These are phyloP conservation scores for Rhinoraja longicauda DNA, from an alignment of 2,797 vertebrate genomes.

Conservation along the genomic window DNA sequence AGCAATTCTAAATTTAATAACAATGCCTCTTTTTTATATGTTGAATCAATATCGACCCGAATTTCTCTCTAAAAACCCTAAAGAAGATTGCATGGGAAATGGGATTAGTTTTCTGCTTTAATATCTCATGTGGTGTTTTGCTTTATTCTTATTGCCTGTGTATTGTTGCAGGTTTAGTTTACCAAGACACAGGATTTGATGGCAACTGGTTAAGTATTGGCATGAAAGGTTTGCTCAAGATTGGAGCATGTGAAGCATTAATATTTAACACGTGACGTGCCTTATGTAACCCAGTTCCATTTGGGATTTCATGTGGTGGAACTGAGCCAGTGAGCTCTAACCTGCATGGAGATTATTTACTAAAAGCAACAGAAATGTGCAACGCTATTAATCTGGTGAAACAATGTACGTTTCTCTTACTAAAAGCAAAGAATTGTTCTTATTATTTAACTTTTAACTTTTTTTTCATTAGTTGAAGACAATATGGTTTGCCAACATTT, in stretches of 20 bases:
- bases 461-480: neutral
- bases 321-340: neutral
- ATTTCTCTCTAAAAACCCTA: neutral
- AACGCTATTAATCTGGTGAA: constrained; percentile 6
- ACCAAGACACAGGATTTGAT: constrained; percentile 29
- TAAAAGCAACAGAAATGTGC: neutral
- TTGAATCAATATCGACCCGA: neutral
- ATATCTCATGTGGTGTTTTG: neutral
- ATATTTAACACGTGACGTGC: neutral
- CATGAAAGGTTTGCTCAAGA: constrained; percentile 28
- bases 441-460: constrained; percentile 8
- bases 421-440: neutral
- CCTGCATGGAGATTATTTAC: constrained; percentile 20
- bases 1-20: no score
- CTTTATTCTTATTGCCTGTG: constrained; percentile 18
- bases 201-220: constrained; percentile 34
- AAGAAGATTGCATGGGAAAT: neutral
- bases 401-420: neutral
- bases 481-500: neutral
- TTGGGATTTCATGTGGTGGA: neutral
- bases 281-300: neutral
- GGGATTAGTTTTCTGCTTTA: neutral
- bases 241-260: constrained; percentile 22
- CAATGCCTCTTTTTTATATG: neutral
- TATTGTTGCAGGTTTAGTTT: constrained; percentile 29